A percentile compares a stretch with the other conserved stretches of the same genome.
phyloP scores from a whole-genome alignment of 1,140 invertebrate species.

The Orius insidiosus region DNA sequence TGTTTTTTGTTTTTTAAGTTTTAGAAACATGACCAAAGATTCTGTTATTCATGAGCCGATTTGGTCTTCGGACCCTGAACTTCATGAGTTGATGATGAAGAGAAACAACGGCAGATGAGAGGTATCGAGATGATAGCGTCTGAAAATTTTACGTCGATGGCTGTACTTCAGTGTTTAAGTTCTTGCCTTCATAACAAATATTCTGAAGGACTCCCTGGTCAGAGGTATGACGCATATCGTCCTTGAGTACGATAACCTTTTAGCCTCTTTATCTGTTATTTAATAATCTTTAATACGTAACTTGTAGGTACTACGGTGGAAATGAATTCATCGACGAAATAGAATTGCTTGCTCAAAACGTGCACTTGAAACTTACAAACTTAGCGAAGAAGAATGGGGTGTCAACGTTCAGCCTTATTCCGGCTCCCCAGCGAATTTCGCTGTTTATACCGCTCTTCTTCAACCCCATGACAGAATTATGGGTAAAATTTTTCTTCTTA shows the following conservation, averaged over 20 bases:
- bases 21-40: background rate
- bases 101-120: constrained; percentile 67
- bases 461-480: constrained; percentile 92
- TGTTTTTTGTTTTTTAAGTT: no score
- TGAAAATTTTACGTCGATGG: constrained; percentile 89
- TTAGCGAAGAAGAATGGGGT: constrained; percentile 81
- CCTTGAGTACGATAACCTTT: background rate
- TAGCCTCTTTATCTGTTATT: background rate
- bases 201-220: constrained; percentile 83
- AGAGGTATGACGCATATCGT: constrained; percentile 47
- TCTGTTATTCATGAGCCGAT: constrained; percentile 24
- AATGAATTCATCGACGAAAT: constrained; percentile 94
- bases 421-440: constrained; percentile 94
- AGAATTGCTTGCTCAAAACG: constrained; percentile 76
- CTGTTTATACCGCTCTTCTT: constrained; percentile 74
- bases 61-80: constrained; percentile 66
- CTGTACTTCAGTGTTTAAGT: constrained; percentile 78
- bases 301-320: constrained; percentile 74
- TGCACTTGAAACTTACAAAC: constrained; percentile 63
- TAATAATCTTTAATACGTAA: background rate
- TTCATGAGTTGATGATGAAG: constrained; percentile 64
- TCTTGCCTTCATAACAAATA: constrained; percentile 96
- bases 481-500: constrained; percentile 35
- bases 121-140: constrained; percentile 93
- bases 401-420: constrained; percentile 97